Evolutionary conservation across 2,113 vertebrate species (phyloP).

Genomic region (Heliornis fulica): DNA sequence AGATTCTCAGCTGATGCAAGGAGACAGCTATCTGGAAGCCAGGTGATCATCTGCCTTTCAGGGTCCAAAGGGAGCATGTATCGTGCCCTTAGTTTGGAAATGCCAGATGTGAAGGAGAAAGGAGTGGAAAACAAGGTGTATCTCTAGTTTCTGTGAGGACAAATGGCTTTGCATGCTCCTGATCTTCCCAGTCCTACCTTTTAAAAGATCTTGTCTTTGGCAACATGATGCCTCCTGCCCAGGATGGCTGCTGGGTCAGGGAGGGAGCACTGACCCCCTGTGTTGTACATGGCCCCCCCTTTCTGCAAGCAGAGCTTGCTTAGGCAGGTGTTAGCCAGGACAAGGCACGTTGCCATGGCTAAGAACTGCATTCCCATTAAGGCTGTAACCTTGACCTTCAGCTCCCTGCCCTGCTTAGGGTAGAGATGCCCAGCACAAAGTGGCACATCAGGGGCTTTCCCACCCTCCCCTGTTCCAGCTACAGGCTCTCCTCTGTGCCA

Average conservation of each 20-base stretch:
- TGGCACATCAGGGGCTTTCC: neutral
- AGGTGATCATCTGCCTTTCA: neutral
- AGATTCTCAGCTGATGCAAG: neutral
- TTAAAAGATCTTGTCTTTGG: neutral
- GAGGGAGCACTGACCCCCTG: neutral
- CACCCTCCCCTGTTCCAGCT: neutral
- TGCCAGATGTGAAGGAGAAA: neutral
- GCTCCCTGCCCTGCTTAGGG: neutral
- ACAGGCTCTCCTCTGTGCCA: neutral
- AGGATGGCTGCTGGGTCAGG: neutral
- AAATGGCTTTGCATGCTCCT: neutral
- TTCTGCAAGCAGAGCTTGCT: neutral
- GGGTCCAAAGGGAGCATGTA: neutral
- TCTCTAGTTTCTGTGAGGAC: neutral
- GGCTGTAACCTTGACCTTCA: accelerated
- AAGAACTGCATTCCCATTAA: neutral
- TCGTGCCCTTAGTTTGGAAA: neutral
- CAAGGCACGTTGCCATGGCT: neutral
- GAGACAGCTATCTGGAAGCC: neutral
- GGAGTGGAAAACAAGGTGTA: neutral
- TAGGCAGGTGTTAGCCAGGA: neutral
- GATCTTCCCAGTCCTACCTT: neutral
- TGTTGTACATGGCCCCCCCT: accelerated
- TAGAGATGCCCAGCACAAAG: neutral
- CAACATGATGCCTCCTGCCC: neutral